These are phyloP conservation scores for Cynopterus brachyotis DNA, from an alignment of 2,113 vertebrate species.

Conservation along the genomic window DNA sequence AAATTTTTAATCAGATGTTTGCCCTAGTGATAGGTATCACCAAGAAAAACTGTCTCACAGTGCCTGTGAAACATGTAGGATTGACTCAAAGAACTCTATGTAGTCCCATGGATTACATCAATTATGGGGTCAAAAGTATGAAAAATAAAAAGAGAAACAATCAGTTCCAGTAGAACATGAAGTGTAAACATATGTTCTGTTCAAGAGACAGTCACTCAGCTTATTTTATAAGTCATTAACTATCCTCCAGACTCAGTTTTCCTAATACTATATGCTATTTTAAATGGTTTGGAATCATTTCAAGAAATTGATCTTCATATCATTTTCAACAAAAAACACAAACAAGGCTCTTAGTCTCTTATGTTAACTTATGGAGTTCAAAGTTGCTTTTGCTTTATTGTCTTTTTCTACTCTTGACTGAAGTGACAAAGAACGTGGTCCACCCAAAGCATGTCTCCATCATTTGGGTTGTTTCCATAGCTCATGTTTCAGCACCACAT, in stretches of 20 bases:
- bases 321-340: constrained; percentile 35
- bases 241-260: constrained; percentile 29
- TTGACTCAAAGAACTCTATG: background rate
- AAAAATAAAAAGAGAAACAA: background rate
- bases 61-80: constrained; percentile 42
- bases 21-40: constrained; percentile 35
- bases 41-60: background rate
- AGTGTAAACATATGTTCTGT: background rate
- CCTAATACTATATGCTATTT: background rate
- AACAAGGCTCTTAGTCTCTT: background rate
- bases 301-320: constrained; percentile 40
- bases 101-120: constrained; percentile 1
- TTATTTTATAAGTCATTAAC: background rate
- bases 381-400: background rate
- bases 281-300: constrained; percentile 43
- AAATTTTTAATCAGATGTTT: constrained; percentile 64
- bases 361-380: background rate
- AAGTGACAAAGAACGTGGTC: background rate
- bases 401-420: background rate
- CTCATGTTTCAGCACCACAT: constrained; percentile 13
- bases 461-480: background rate
- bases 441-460: background rate
- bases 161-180: constrained; percentile 17
- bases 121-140: constrained; percentile 7
- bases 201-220: background rate